Evolutionary conservation across 2,113 vertebrate species (phyloP).

Genomic region (Poecile atricapillus): DNA sequence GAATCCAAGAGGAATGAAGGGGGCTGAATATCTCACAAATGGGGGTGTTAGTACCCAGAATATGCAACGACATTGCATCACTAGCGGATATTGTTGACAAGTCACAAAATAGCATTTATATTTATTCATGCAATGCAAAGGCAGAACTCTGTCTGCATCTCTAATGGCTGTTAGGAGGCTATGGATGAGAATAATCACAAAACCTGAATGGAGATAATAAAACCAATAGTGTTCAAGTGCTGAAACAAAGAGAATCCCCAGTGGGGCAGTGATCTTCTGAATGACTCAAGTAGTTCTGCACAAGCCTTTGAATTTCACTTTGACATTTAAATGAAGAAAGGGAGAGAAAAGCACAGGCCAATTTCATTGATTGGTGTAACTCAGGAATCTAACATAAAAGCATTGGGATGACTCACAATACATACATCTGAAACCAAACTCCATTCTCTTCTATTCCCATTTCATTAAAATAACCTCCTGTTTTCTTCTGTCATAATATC

Average conservation of each 20-base stretch:
- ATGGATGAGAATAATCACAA: slow-evolving; percentile 22
- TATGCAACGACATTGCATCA: neutral
- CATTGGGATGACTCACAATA: slow-evolving; percentile 42
- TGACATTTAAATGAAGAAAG: slow-evolving; percentile 67
- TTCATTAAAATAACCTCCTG: slow-evolving; percentile 44
- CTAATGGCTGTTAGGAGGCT: slow-evolving; percentile 43
- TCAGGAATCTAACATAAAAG: slow-evolving; percentile 64
- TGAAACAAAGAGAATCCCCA: slow-evolving; percentile 66
- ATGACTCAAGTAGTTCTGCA: slow-evolving; percentile 59
- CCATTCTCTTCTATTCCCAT: slow-evolving; percentile 6
- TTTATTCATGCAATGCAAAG: slow-evolving; percentile 46
- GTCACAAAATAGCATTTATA: slow-evolving; percentile 32
- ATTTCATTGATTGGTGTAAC: slow-evolving; percentile 67
- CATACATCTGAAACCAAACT: slow-evolving; percentile 51
- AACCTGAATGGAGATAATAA: slow-evolving; percentile 57
- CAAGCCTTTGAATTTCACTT: slow-evolving; percentile 74
- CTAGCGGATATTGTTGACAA: neutral
- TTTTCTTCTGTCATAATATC: slow-evolving; percentile 30
- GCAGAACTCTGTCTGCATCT: slow-evolving; percentile 39
- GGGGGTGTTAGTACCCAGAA: neutral
- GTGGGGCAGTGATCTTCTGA: slow-evolving; percentile 59
- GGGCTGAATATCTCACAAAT: neutral
- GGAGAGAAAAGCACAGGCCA: slow-evolving; percentile 53
- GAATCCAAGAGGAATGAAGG: neutral
- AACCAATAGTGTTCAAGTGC: slow-evolving; percentile 61